A percentile compares a stretch with the other conserved stretches of the same genome.
These are phyloP conservation scores for Capreolus pygargus DNA, from an alignment of 2,113 vertebrate genomes.

Conservation along the genomic window DNA sequence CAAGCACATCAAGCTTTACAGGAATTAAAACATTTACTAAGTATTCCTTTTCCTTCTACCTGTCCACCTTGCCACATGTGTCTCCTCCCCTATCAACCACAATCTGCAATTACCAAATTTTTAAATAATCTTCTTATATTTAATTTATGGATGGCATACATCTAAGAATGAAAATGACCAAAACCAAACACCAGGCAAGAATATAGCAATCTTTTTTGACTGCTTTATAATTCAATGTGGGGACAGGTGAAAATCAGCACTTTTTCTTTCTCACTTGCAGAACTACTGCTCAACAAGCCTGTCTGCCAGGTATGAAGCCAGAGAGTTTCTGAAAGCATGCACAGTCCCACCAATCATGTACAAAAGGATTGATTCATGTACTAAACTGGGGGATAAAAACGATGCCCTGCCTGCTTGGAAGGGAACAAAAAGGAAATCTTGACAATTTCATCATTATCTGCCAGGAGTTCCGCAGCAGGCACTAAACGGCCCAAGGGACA, in stretches of 20 bases:
- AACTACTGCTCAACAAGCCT: not conserved
- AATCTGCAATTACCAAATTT: not conserved
- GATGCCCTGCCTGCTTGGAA: not conserved
- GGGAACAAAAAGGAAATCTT: slow-evolving; percentile 47
- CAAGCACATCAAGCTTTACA: not conserved
- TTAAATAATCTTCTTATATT: not conserved
- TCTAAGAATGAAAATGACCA: not conserved
- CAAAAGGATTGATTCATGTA: slow-evolving; percentile 51
- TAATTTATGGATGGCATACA: not conserved
- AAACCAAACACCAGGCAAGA: not conserved
- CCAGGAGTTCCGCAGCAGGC: not conserved
- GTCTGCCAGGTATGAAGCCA: not conserved
- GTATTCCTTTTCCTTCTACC: not conserved
- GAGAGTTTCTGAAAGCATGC: slow-evolving; percentile 16
- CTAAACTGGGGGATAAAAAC: slow-evolving; percentile 31
- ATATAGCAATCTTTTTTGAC: not conserved
- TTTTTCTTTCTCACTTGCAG: slow-evolving; percentile 22
- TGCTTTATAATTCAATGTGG: not conserved
- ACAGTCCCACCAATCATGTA: not conserved
- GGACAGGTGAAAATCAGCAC: not conserved
- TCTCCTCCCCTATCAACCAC: not conserved
- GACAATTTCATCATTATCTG: slow-evolving; percentile 66
- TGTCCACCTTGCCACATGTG: not conserved
- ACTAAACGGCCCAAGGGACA: not conserved
- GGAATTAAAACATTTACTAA: not conserved